Conservation (phyloP, 2,797 vertebrate species). For the Chelon auratus region DNA sequence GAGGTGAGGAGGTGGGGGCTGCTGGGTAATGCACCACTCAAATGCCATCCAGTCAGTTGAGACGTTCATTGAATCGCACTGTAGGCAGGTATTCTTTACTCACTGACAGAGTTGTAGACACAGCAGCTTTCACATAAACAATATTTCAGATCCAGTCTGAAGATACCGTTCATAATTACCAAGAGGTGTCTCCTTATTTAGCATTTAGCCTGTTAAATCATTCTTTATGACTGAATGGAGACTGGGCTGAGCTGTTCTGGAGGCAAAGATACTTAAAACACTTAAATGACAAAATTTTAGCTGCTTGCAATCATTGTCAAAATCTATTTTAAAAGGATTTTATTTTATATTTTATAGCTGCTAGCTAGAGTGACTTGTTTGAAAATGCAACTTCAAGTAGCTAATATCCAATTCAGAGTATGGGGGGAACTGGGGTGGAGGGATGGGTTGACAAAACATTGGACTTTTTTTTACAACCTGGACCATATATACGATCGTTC, state of each 20-base stretch:
- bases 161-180: neutral
- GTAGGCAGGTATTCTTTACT: constrained; percentile 43
- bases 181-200: too few species aligned
- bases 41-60: constrained; percentile 64
- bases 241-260: constrained; percentile 3
- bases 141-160: neutral
- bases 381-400: too few species aligned
- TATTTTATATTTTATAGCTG: too few species aligned
- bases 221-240: neutral
- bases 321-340: too few species aligned
- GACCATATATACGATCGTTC: too few species aligned
- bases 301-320: too few species aligned
- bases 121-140: constrained; percentile 33
- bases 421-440: neutral
- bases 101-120: constrained; percentile 19
- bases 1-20: constrained; percentile 49
- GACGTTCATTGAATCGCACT: constrained; percentile 54
- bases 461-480: neutral
- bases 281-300: too few species aligned
- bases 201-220: too few species aligned
- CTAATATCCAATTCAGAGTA: neutral
- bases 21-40: constrained; percentile 52
- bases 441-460: neutral
- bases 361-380: too few species aligned
- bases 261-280: constrained; percentile 2